Evolutionary conservation across 2,113 vertebrate genomes (phyloP), one percentile per base, ranked within the genome.

Genomic region (Plotosus lineatus): DNA sequence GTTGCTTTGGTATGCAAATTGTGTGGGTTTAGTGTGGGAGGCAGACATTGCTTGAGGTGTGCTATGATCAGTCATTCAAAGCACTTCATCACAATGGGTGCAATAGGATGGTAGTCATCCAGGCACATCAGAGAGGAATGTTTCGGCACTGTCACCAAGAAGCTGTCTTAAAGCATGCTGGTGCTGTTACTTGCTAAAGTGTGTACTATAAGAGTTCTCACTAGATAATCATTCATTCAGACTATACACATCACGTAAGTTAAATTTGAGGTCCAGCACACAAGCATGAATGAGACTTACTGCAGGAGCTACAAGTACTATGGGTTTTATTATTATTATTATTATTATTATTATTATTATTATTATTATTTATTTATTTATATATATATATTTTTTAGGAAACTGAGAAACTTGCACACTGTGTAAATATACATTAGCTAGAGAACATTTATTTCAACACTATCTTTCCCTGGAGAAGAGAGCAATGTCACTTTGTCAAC

Each of bases 401-500:
- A 66, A 61, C n/a, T 71, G 38, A 11, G 44, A 69, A 75, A 51
- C 46, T 68, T 75, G 63, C 38, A 79, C 42, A 79, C 42, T 12
- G 46, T 17, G 31, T 53, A 77, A 65, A 77, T 82, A 78, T 80
- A 69, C 81, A 82, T 77, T 66, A 80, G 40, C 33, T 76, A 77
- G 38, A 80, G 55, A 48, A 73, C 77, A 83, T 79, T 79, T 85
- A 48, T 80, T 82, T 79, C 68, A 28, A 66, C 61, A 33, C 72
- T 63, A 50, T 79, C 0, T 42, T 68, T 79, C 56, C 55, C 81
- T 61, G 68, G 77, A 79, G 80, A 80, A 5, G 46, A 76, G 65
- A 31, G 40, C 40, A 79, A 75, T 51, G 73, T 77, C 66, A 81
- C 83, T 84, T 80, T 72, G 84, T 85, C 81, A 79, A 46, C 46